Base-by-base conservation (phyloP, 2,113 vertebrate genomes). In the Melanotaenia duboulayi region DNA sequence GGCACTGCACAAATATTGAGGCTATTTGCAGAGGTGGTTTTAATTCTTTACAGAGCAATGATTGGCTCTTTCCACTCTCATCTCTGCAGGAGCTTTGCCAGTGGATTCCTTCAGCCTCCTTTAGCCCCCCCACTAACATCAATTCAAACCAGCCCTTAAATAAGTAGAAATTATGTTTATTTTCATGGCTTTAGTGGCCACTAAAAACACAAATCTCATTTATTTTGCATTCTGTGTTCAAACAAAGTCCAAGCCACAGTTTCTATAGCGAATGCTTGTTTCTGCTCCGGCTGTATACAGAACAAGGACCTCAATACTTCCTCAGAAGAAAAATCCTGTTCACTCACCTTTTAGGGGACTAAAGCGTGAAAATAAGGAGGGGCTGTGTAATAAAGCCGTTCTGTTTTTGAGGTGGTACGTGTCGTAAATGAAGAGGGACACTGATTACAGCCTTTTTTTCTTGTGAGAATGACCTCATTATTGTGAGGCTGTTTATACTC, bases 1-100 rank as follows among this genome's bases (percentile, higher is more conserved):
- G 89, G 89, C 87, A 74, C 89, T 90, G 82, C 82, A 81, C 87
- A 92, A 91, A 90, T 84, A 93, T 63, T 72, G 82, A 77, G 83
- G 74, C 90, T 92, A 87, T 94, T 94, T 94, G 87, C 88, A 92
- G 90, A 93, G 90, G 91, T 93, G 85, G 87, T 88, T 93, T 92
- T 92, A 90, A 92, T 92, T 92, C 91, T 92, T 93, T 87, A 68
- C 87, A 83, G 81, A 87, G 90, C 78, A 71, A 78, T 74, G 89
- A 92, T 89, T 89, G 87, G 86, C 64, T 80, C 80, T 69, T 90
- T 90, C 68, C 74, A 64, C 76, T 82, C 69, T 50, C 74, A 76
- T 87, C 87, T 67, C 69, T 71, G 74, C 74, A 51, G 76, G 76
- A 76, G 84, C 78, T 80, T 50, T 40, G 56, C 84, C 77, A 85